Percentiles rank a stretch among this genome's conserved stretches.
Evolutionary conservation across 2,113 vertebrate species (phyloP).

Genomic region (Eolophus roseicapilla): DNA sequence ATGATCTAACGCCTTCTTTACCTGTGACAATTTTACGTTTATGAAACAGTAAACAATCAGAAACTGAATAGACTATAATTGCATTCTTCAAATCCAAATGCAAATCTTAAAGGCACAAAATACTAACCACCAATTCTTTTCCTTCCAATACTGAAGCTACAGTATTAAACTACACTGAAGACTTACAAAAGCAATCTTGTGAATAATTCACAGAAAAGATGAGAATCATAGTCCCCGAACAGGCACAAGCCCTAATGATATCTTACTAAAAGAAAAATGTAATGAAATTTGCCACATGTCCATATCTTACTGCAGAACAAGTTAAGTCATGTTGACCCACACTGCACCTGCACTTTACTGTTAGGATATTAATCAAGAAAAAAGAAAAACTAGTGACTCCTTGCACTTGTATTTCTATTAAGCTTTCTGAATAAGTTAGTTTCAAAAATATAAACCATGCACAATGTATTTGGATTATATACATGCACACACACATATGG

Average conservation of each 20-base stretch:
- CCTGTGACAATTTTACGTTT: not conserved
- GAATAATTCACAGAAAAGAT: not conserved
- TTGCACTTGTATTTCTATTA: not conserved
- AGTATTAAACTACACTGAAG: not conserved
- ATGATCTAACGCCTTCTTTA: not conserved
- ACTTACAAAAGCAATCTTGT: not conserved
- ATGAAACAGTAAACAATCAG: not conserved
- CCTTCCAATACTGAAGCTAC: not conserved
- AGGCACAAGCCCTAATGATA: not conserved
- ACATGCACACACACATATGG: not conserved
- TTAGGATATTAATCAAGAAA: not conserved
- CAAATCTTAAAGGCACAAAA: not conserved
- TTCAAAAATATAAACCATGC: not conserved
- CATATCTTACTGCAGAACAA: not conserved
- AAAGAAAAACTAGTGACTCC: not conserved
- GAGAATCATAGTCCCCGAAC: not conserved
- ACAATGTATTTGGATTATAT: not conserved
- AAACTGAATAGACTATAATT: not conserved
- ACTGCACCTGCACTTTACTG: not conserved
- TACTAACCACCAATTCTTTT: not conserved
- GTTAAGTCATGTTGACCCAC: not conserved
- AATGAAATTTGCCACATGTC: not conserved
- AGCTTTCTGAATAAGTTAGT: not conserved
- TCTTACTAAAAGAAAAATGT: not conserved
- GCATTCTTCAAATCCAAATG: not conserved